Evolutionary conservation across 2,113 vertebrate species (phyloP).

Genomic region (Scomber japonicus): DNA sequence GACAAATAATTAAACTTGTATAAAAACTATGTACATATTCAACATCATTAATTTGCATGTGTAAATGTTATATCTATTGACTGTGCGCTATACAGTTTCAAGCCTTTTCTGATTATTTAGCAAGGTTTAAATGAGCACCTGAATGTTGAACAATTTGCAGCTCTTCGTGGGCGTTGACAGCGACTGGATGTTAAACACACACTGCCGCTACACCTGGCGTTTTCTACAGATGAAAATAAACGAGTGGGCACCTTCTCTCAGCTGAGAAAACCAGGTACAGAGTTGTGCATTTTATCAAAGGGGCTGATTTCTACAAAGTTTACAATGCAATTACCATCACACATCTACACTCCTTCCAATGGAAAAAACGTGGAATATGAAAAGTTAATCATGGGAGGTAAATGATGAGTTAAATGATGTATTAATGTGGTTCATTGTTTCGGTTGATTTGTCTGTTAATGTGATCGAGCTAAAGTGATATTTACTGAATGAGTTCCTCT

Average conservation of each 20-base stretch:
- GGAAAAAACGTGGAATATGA: constrained; percentile 2
- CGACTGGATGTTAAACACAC: constrained; percentile 20
- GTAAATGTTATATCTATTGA: neutral
- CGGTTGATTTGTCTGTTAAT: constrained; percentile 62
- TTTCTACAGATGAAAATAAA: constrained; percentile 24
- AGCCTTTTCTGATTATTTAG: neutral
- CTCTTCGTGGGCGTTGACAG: constrained; percentile 6
- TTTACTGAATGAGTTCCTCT: constrained; percentile 58
- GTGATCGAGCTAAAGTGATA: constrained; percentile 54
- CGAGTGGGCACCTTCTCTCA: constrained; percentile 3
- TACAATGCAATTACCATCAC: neutral
- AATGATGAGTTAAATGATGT: constrained; percentile 47
- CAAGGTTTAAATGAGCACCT: constrained; percentile 7
- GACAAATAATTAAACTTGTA: too few relatives aligned
- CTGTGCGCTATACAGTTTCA: neutral
- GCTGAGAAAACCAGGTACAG: constrained; percentile 20
- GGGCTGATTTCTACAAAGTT: constrained; percentile 4
- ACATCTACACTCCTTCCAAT: neutral
- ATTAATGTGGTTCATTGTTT: constrained; percentile 53
- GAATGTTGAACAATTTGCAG: neutral
- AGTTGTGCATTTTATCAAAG: neutral
- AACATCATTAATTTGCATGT: too few relatives aligned
- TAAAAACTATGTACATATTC: too few relatives aligned
- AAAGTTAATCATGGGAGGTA: constrained; percentile 27
- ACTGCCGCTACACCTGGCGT: constrained; percentile 9